Evolutionary conservation across 2,113 vertebrate genomes (phyloP), one percentile per base, ranked within the genome.

Genomic region (Sylvilagus bachmani): DNA sequence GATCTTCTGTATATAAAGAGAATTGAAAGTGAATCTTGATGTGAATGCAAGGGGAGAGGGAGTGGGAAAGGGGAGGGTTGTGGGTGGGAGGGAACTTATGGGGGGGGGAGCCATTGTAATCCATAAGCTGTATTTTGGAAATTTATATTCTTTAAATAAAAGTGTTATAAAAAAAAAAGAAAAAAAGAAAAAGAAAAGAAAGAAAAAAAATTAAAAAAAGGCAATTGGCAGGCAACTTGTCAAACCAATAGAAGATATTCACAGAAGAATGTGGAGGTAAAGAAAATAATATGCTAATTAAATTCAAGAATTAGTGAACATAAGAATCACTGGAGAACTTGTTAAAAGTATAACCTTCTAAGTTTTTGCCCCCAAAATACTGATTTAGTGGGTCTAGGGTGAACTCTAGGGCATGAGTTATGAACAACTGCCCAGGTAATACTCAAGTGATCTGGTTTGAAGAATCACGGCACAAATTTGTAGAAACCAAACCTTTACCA

Each of bases 401-500:
- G 5, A 81, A 74, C 22, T 21, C 33, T 93, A 67, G 21, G n/a
- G 49, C 79, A 29, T 71, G 49, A 53, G 21, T 55, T 96, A 90
- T 91, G 9, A 71, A 93, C 6, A 87, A 83, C 49, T 61, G 1
- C 8, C 13, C 2, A 86, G 13, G 17, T 66, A 80, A 61, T 6
- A 62, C 6, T 87, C 71, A 81, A 25, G 0, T 55, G 90, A 95
- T 10, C 87, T 31, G 94, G 10, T 85, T 16, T 94, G 69, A 70
- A 58, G 98, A 95, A 94, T 84, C 84, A 25, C 27, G 85, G 33
- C 21, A 90, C 3, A 77, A 53, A 78, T 33, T 55, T 21, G 62
- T 53, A 97, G 90, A 96, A 89, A 89, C 31, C 75, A 86, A 75
- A 61, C 21, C 5, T 86, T 86, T 24, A 31, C 19, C 13, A n/a